Base-by-base conservation (phyloP, 23 tunicate species). In the Aplidium turbinatum region DNA sequence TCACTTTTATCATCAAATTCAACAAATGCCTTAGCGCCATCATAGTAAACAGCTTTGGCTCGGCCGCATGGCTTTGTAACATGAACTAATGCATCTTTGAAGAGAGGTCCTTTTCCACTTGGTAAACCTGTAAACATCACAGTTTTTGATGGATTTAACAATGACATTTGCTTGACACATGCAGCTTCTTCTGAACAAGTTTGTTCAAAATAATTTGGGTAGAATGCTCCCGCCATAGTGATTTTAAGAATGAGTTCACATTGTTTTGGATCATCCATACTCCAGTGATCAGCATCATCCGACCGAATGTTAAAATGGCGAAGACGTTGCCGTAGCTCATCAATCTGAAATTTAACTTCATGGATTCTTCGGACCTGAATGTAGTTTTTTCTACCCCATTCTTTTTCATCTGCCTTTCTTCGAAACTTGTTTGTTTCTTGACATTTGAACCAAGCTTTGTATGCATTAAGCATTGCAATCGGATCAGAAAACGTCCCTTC, bases 151-250 rank as follows among this genome's bases (percentile, higher is more conserved):
- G 95, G 95, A 57, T 87, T 77, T 7, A 87, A 71, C 63, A 39
- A 33, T 19, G 82, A 80, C 73, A 87, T 81, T 0, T 87, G 82
- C 47, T 87, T 87, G 38, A 81, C 35, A 0, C 73, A 65, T 0
- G 48, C 35, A 35, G 33, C 57, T 35, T 87, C 95, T 33, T 87
- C 95, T 1, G 75, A 33, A 7, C 29, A 40, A 16, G 76, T 31
- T 25, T 58, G 77, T 28, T 31, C 45, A 72, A 90, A 90, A 56
- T 84, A 90, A 29, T 90, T 90, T 18, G 97, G 97, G 47, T 90
- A 90, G 56, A 84, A 84, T 19, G 97, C 86, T 5, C 86, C 97
- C 13, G 90, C 89, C 82, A 90, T 83, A 0, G 65, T 82, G 20
- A 90, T 40, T 64, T 85, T 78, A 0, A 78, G 29, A 38, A 78